Base-by-base conservation (phyloP, 2,113 vertebrate species). In the Coregonus clupeaformis region DNA sequence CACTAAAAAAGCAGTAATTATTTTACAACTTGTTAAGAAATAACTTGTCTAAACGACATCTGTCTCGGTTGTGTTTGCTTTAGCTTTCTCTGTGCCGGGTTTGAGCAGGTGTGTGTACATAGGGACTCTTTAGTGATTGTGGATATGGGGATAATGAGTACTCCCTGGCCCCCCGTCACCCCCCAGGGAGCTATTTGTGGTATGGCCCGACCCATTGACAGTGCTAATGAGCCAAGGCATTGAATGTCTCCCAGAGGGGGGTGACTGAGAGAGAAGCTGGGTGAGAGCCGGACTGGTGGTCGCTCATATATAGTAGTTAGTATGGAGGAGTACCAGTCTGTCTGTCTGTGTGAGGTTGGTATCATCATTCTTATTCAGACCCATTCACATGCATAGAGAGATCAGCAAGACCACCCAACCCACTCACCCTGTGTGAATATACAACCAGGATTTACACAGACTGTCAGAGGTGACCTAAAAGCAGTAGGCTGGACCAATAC, bases 141-240 rank as follows among this genome's bases (percentile, higher is more conserved):
- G 62, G 45, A 83, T 45, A 82, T 55, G 45, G 18, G 73, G 72
- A 45, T 82, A 79, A 67, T 45, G 64, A 76, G 42, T 2, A 29
- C 65, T n/a, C 32, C 45, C 68, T 74, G 64, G 67, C 72, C 77
- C 75, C 49, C 63, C 47, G 6, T 30, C 64, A 36, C 64, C 71
- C 63, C 20, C 66, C 11, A 62, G 57, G 13, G 80, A 74, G 67
- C 47, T 47, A 60, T 76, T 72, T 77, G 79, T 69, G 65, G 57
- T 83, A 55, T 73, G 74, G 47, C 45, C 57, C 63, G 24, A 77
- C 77, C 74, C 81, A 82, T 65, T 75, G 63, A 80, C 57, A 67
- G 52, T 49, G 84, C 83, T 84, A 89, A 90, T 89, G 80, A 89
- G 73, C 66, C 65, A 68, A 45, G 12, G 52, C 72, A 77, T 67